Evolutionary conservation across 2,797 vertebrate species (phyloP), one percentile per base, ranked within the genome.

Genomic region (Xenopus petersii): DNA sequence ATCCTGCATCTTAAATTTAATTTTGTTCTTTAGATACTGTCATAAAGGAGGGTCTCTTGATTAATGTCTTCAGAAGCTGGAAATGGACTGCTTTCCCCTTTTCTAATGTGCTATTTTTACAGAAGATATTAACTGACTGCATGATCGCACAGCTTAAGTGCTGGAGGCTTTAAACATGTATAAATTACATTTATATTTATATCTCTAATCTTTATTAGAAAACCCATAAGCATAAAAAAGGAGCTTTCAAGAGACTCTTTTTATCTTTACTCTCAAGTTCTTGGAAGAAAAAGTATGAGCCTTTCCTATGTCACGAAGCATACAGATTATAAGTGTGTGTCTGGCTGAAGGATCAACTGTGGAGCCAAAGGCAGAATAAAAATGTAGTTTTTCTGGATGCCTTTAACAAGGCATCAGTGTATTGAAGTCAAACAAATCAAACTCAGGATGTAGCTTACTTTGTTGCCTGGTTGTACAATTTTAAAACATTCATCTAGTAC

Each of bases 141-240:
- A 84, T 83, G 73, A 81, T 86, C 72, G 81, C 80, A 67, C 30
- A 67, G 77, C 80, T 42, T 75, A 58, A 67, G 15, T 83, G 81
- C 76, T 79, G 86, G 86, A 83, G 64, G 73, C 83, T 82, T 83
- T 80, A 72, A 85, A 73, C 82, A 75, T 70, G 73, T 73, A 80
- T 85, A 88, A 89, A 87, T 87, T 84, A 83, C 79, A 74, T 75
- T 81, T 84, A 75, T 79, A 81, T 73, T 84, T 86, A 70, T 81
- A 74, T 77, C 73, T 67, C 69, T 83, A 87, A 85, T 84, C 83
- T 80, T 87, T 83, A 83, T 83, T 86, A 85, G 83, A 87, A 89
- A 90, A 86, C 79, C 77, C 82, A 80, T 81, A 84, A 81, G 75
- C 79, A 85, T 42, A 42, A 24, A 87, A 86, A 80, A 11, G 64